Evolutionary conservation across 1,140 invertebrate species (phyloP), one percentile per base, ranked within the genome.

Genomic region (Helicoverpa zea): DNA sequence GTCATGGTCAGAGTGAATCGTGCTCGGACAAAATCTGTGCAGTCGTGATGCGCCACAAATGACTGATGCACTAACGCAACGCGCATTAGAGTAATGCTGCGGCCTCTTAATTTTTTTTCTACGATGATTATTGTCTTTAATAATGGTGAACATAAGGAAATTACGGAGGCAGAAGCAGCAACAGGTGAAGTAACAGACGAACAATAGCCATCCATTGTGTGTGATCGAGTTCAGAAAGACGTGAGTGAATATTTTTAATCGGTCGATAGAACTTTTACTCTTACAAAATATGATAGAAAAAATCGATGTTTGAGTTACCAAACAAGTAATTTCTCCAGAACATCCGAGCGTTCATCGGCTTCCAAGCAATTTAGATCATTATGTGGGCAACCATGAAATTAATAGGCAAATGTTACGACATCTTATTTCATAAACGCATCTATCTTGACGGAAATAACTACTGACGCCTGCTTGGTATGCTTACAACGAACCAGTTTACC

Each of bases 11-110:
- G 85, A 86, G 74, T 85, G 76, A 86, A 86, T 88, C 88, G 87
- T 89, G 87, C 81, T 76, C 82, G 79, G 75, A 85, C 64, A 83
- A 63, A 70, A 77, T 80, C 35, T 63, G 75, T 79, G 64, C 70
- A 86, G 83, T 91, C 91, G 91, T 93, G 91, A 93, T 90, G 88
- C 85, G 83, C 81, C 83, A 83, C 88, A 90, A 90, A 91, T 91
- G 90, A 90, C 90, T 82, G 84, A 83, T 66, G 82, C 66, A 81
- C 75, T 80, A 88, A 88, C 87, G 90, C 86, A 86, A 79, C 58
- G 79, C 77, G 79, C 89, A 90, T 90, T 90, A 89, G 79, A 85
- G 84, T 90, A 90, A 89, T 89, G 86, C 83, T 83, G 83, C 63
- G 75, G 68, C 54, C 84, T 83, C 82, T 87, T 83, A 79, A 83